Percentiles rank a stretch among this genome's conserved stretches.
Conservation (phyloP, 2,797 vertebrate species). For the Lepus oiostolus region DNA sequence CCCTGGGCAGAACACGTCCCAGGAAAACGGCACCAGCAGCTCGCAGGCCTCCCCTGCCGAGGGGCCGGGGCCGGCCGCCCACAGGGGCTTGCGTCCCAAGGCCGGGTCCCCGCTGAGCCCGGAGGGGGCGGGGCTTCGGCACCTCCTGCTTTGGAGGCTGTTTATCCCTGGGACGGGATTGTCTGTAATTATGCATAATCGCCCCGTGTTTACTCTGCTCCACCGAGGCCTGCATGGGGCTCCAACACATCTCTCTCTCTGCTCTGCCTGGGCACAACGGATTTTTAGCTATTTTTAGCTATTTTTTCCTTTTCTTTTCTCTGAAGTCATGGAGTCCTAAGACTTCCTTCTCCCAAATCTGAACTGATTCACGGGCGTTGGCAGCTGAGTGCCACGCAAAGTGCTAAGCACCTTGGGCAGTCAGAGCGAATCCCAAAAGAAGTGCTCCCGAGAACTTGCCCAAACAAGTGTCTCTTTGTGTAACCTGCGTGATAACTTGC, state of each 20-base stretch:
- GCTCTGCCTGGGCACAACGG: slow-evolving; percentile 65
- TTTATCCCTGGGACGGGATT: slow-evolving; percentile 88
- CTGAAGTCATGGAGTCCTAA: too few relatives aligned
- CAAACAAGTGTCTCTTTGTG: slow-evolving; percentile 77
- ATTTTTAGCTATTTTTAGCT: slow-evolving; percentile 82
- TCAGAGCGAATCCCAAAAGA: slow-evolving; percentile 28
- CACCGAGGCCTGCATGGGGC: slow-evolving; percentile 83
- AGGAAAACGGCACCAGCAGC: slow-evolving; percentile 37
- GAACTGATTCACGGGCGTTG: not conserved
- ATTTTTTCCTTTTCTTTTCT: slow-evolving; percentile 56
- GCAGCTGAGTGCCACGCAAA: not conserved
- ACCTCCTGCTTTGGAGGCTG: slow-evolving; percentile 88
- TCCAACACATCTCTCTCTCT: slow-evolving; percentile 77
- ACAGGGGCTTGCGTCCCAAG: slow-evolving; percentile 71
- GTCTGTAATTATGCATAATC: slow-evolving; percentile 90
- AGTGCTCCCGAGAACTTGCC: not conserved
- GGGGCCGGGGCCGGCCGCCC: slow-evolving; percentile 70
- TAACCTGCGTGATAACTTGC: slow-evolving; percentile 84
- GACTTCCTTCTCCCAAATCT: slow-evolving; percentile 73
- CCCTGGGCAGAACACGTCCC: slow-evolving; percentile 41
- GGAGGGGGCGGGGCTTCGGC: slow-evolving; percentile 85
- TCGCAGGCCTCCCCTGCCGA: slow-evolving; percentile 61
- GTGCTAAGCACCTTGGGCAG: slow-evolving; percentile 33
- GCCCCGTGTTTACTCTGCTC: slow-evolving; percentile 88
- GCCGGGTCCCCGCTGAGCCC: slow-evolving; percentile 80